Evolutionary conservation across 23 tunicate genomes (phyloP), one percentile per base, ranked within the genome.

Genomic region (Trididemnum clinides): DNA sequence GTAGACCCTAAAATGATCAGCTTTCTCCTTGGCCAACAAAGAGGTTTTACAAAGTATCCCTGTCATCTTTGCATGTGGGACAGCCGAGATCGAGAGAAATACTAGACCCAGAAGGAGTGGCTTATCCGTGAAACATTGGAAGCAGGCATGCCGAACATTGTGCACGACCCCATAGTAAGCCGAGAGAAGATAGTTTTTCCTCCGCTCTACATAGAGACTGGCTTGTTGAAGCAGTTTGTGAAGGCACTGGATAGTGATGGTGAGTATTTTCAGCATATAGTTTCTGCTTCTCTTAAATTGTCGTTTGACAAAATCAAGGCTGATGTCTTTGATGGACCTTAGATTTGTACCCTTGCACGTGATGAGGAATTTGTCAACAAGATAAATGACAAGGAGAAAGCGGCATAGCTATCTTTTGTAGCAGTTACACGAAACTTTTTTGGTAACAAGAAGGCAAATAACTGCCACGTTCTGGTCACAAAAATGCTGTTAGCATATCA

Each of bases 91-190:
- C 37, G 37, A 69, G 76, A 30, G 10, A 69, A 69, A 6, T 38
- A 69, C 76, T 69, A 37, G 76, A 69, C 37, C 37, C 37, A 30
- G 38, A 33, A 69, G 10, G 76, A 69, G 10, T 69, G 76, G 76
- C 58, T 23, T 28, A 74, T 39, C 25, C 81, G 28, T 74, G 81
- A 74, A 74, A 38, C 58, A 36, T 74, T 74, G 81, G 58, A 74
- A 7, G 81, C 81, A 74, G 81, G 81, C 81, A 74, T 39, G 58
- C 81, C 58, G 25, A 74, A 74, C 58, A 74, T 74, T 37, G 81
- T 39, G 81, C 81, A 38, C 58, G 57, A 74, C 81, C 58, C 81
- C 58, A 38, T 74, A 23, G 81, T 74, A 36, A 38, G 58, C 27
- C 57, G 58, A 74, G 58, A 74, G 23, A 38, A 38, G 81, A 74